Evolutionary conservation across 2,113 vertebrate genomes (phyloP).

Genomic region (Tenrec ecaudatus): DNA sequence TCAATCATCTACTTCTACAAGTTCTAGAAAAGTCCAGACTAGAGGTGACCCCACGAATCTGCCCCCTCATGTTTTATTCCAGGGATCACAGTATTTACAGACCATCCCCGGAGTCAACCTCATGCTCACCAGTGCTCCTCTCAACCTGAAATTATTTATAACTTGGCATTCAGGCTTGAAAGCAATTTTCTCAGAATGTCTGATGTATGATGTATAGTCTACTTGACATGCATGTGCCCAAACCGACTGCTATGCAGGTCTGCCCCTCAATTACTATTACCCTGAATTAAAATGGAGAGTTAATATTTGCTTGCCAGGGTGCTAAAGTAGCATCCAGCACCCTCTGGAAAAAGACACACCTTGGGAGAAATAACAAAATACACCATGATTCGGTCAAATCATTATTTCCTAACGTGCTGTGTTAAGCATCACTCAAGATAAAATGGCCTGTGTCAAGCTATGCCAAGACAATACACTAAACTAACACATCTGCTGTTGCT

Average conservation of each 20-base stretch:
- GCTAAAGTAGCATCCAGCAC: not conserved
- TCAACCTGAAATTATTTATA: constrained; percentile 73
- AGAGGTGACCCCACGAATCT: constrained; percentile 37
- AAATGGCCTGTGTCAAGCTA: not conserved
- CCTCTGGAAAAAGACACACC: constrained; percentile 33
- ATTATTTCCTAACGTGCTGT: not conserved
- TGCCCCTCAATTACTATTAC: constrained; percentile 34
- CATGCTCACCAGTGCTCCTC: constrained; percentile 61
- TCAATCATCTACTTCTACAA: not conserved
- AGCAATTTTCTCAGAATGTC: constrained; percentile 79
- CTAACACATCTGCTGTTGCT: fast-evolving
- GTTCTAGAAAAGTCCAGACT: not conserved
- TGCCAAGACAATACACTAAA: not conserved
- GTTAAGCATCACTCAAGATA: not conserved
- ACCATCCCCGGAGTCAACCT: constrained; percentile 62
- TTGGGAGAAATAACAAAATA: not conserved
- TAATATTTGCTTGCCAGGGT: constrained; percentile 19
- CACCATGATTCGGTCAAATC: not conserved
- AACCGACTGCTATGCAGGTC: not conserved
- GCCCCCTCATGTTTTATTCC: constrained; percentile 32
- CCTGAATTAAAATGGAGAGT: constrained; percentile 57
- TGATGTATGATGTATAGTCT: constrained; percentile 76
- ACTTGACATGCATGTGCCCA: constrained; percentile 67
- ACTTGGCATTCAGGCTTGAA: constrained; percentile 76
- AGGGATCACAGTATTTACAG: constrained; percentile 42